A percentile compares a stretch with the other conserved stretches of the same genome.
Conservation (phyloP, 2,888 invertebrate genomes). For the Polydrusus pterygomalis region DNA sequence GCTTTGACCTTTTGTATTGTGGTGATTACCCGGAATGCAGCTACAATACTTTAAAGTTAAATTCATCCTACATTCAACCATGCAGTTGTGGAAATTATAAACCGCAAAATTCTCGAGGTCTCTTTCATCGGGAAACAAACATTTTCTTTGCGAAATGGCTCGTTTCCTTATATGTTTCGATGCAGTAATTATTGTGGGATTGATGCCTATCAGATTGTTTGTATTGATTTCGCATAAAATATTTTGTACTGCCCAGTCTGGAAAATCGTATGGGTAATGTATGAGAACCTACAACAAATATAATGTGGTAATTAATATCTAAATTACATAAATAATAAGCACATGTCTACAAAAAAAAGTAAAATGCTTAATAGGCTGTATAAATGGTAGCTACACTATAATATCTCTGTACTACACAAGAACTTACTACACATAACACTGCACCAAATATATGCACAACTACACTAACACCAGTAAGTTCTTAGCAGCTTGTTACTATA, state of each 20-base stretch:
- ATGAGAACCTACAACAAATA: slow-evolving; percentile 74
- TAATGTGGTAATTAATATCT: too few species aligned
- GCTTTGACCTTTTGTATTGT: slow-evolving; percentile 68
- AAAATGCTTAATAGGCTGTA: too few species aligned
- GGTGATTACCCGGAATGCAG: slow-evolving; percentile 78
- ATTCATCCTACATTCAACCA: slow-evolving; percentile 75
- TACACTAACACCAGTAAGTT: too few species aligned
- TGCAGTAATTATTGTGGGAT: slow-evolving; percentile 79
- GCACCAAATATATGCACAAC: too few species aligned
- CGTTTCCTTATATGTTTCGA: slow-evolving; percentile 75
- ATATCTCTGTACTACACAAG: too few species aligned
- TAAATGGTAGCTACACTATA: too few species aligned
- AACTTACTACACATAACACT: too few species aligned
- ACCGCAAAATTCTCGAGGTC: slow-evolving; percentile 67
- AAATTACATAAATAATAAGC: too few species aligned
- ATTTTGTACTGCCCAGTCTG: slow-evolving; percentile 77
- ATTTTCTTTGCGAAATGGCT: slow-evolving; percentile 73
- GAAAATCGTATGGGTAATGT: slow-evolving; percentile 79
- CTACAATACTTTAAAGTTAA: slow-evolving; percentile 73
- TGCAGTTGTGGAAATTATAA: slow-evolving; percentile 81
- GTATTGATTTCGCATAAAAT: slow-evolving; percentile 76
- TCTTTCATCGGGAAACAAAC: slow-evolving; percentile 77
- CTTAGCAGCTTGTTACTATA: too few species aligned
- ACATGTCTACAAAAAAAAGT: too few species aligned
- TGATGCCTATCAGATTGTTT: slow-evolving; percentile 78